Evolutionary conservation across 2,888 invertebrate genomes (phyloP).

Genomic region (Brenthis hecate): DNA sequence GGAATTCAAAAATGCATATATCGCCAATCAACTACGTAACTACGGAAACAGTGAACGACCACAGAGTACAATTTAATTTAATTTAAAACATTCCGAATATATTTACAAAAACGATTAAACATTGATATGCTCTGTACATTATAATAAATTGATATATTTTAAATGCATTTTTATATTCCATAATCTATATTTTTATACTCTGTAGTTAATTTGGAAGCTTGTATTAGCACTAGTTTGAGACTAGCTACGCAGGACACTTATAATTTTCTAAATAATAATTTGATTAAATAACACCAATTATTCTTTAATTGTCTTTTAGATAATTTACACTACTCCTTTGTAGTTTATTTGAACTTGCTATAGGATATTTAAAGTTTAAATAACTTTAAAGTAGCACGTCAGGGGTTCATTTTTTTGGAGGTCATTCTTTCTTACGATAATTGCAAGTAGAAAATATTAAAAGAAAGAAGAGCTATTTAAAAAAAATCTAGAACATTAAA

Average conservation of each 20-base stretch:
- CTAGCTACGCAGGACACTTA: slow-evolving; percentile 48
- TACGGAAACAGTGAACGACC: slow-evolving; percentile 6
- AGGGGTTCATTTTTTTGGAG: slow-evolving; percentile 21
- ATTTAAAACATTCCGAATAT: slow-evolving; percentile 56
- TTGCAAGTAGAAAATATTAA: too few species aligned
- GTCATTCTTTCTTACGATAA: too few species aligned
- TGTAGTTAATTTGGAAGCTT: slow-evolving; percentile 44
- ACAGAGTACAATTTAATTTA: slow-evolving; percentile 48
- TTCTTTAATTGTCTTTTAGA: slow-evolving; percentile 34
- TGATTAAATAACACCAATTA: slow-evolving; percentile 24
- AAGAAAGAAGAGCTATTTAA: too few species aligned
- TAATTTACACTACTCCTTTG: slow-evolving; percentile 20
- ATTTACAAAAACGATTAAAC: slow-evolving; percentile 72
- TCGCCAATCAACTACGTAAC: slow-evolving; percentile 7
- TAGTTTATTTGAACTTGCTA: slow-evolving; percentile 4
- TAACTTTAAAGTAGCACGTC: slow-evolving; percentile 18
- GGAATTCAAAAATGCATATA: slow-evolving; percentile 9
- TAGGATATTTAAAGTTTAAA: not conserved
- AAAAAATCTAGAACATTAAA: too few species aligned
- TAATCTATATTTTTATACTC: slow-evolving; percentile 35
- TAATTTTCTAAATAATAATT: slow-evolving; percentile 25
- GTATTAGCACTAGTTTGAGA: slow-evolving; percentile 51
- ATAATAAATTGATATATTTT: slow-evolving; percentile 55
- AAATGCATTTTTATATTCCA: slow-evolving; percentile 49
- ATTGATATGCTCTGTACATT: slow-evolving; percentile 73